Conservation (phyloP, 2,888 invertebrate genomes). For the Hypercompe scribonia region DNA sequence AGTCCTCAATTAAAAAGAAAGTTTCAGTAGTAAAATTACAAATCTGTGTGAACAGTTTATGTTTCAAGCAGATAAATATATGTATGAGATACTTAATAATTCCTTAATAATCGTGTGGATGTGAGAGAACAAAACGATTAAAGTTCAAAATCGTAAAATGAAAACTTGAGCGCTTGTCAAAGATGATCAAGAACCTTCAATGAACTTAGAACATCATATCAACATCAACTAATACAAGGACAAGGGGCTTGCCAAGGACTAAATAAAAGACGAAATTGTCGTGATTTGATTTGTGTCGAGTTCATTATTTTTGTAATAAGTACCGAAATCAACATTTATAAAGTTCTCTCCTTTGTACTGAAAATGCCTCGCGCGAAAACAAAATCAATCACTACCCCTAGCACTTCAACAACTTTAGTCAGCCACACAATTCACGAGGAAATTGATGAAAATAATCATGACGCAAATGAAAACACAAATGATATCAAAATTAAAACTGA, state of each 20-base stretch:
- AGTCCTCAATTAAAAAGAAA: not conserved
- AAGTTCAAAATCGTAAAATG: not conserved
- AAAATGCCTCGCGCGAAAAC: conserved; percentile 68
- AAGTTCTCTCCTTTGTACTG: conserved; percentile 22
- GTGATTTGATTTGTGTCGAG: not conserved
- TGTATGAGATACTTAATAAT: not conserved
- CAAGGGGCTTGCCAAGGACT: not conserved
- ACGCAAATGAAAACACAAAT: conserved; percentile 19
- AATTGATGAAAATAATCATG: conserved; percentile 18
- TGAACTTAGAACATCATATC: not conserved
- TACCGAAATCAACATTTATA: conserved; percentile 20
- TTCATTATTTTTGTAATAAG: not conserved
- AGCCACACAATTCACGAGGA: conserved; percentile 17
- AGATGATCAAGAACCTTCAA: not conserved
- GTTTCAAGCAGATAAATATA: not conserved
- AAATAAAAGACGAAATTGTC: not conserved
- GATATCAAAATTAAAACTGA: conserved; percentile 44
- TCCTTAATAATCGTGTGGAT: not conserved
- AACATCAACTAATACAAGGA: not conserved
- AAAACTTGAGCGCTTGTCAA: not conserved
- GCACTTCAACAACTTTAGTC: conserved; percentile 13
- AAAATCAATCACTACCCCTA: conserved; percentile 32
- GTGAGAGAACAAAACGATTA: not conserved
- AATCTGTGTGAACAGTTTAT: not conserved
- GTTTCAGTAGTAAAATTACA: not conserved